Percentiles rank a stretch among this genome's conserved stretches.
These are phyloP conservation scores for Gorsachius goisagi DNA, from an alignment of 2,113 vertebrate species.

Conservation along the genomic window DNA sequence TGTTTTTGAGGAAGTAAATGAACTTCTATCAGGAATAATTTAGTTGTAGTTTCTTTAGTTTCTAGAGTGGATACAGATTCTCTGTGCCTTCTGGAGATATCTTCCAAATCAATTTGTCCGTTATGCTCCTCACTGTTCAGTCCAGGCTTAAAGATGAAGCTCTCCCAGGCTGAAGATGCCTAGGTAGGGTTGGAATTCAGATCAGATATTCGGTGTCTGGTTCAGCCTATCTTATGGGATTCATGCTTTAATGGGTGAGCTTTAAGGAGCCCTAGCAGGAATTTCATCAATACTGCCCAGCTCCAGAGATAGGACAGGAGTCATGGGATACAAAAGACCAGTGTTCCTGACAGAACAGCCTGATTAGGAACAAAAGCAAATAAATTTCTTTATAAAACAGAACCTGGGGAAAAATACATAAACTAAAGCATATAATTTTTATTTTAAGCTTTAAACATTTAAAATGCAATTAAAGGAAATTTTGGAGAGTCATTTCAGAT, in stretches of 20 bases:
- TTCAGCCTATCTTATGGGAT: background rate
- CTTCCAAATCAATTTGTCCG: background rate
- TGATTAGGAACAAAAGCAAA: background rate
- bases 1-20: background rate
- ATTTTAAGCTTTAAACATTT: background rate
- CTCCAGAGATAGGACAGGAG: background rate
- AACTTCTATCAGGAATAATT: background rate
- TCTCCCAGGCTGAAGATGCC: background rate
- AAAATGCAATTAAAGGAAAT: background rate
- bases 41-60: background rate
- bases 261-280: background rate
- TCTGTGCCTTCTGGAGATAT: background rate
- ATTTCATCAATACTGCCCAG: background rate
- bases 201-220: background rate
- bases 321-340: background rate
- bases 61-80: background rate
- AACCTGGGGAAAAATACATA: background rate
- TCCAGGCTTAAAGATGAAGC: background rate
- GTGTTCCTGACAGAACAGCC: background rate
- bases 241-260: background rate
- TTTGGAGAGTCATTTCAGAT: background rate
- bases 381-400: background rate
- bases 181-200: background rate
- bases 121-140: background rate
- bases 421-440: background rate